phyloP scores from a whole-genome alignment of 2,888 invertebrate species.

The Nomada lathburiana region DNA sequence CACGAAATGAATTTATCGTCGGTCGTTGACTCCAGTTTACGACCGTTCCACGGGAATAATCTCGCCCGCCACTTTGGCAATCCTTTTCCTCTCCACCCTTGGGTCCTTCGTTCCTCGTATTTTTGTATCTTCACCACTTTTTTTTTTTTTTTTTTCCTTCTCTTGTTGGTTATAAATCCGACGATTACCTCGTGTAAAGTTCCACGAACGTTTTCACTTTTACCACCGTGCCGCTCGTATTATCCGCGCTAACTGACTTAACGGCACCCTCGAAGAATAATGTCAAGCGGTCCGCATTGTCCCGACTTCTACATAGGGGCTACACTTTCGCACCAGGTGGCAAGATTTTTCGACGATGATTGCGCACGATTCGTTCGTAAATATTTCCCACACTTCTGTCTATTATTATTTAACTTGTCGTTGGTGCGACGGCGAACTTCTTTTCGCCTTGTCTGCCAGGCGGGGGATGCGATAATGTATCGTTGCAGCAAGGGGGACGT shows the following conservation, averaged over 20 bases:
- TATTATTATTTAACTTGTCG: neutral
- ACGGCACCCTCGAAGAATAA: conserved; percentile 44
- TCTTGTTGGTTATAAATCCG: conserved; percentile 24
- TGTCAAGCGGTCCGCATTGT: conserved; percentile 52
- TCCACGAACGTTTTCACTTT: conserved; percentile 18
- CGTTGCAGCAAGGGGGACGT: too few relatives aligned
- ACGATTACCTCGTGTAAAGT: conserved; percentile 30
- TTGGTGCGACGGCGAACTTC: neutral
- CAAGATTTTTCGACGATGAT: conserved; percentile 29
- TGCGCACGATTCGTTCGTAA: neutral
- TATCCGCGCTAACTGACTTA: conserved; percentile 46
- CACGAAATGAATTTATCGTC: conserved; percentile 38
- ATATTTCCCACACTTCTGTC: neutral
- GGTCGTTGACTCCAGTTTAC: conserved; percentile 42
- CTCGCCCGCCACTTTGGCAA: neutral
- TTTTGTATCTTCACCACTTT: neutral
- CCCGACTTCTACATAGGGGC: neutral
- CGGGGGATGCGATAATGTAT: too few relatives aligned
- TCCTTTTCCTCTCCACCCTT: neutral
- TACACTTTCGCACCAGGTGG: conserved; percentile 5
- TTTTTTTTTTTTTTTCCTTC: neutral
- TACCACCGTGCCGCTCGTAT: conserved; percentile 22
- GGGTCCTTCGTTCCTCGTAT: neutral
- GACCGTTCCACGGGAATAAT: conserved; percentile 12
- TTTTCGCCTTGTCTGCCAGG: neutral